Percentiles rank a stretch among this genome's conserved stretches.
phyloP scores from a whole-genome alignment of 2,113 vertebrate species.

The Larimichthys polyactis region DNA sequence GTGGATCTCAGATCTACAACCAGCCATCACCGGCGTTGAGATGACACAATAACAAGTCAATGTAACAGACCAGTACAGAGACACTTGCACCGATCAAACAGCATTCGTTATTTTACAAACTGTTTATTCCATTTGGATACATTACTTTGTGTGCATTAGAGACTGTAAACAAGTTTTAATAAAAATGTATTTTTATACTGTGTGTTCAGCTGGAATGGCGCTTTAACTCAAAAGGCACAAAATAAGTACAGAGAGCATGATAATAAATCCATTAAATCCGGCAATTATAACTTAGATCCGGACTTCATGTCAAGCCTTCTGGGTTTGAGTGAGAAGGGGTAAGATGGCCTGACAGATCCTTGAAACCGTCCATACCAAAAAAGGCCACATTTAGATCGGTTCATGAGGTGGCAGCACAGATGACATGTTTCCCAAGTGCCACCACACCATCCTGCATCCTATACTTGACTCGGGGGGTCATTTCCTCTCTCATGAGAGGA shows the following conservation, averaged over 20 bases:
- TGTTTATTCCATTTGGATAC: conserved; percentile 47
- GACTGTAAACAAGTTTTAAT: conserved; percentile 51
- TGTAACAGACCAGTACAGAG: background rate
- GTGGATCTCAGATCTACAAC: background rate
- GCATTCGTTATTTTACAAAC: conserved; percentile 6
- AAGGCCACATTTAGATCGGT: conserved; percentile 63
- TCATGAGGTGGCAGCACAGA: conserved; percentile 52
- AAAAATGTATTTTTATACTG: conserved; percentile 65
- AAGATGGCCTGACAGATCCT: background rate
- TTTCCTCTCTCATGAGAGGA: conserved; percentile 69
- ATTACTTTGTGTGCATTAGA: background rate
- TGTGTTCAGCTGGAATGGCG: conserved; percentile 11
- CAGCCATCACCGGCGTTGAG: background rate
- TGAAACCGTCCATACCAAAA: conserved; percentile 60
- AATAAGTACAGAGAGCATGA: background rate
- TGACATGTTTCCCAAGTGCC: conserved; percentile 61
- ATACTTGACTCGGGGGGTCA: conserved; percentile 52
- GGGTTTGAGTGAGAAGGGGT: background rate
- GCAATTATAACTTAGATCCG: conserved; percentile 6
- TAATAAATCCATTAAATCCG: conserved; percentile 8
- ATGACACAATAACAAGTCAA: background rate
- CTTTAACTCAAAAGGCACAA: conserved; percentile 49
- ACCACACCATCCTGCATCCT: conserved; percentile 50
- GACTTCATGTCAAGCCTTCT: background rate
- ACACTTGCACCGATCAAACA: conserved; percentile 12